These are phyloP conservation scores for Hylaea fasciaria DNA, from an alignment of 2,888 invertebrate genomes.

Conservation along the genomic window DNA sequence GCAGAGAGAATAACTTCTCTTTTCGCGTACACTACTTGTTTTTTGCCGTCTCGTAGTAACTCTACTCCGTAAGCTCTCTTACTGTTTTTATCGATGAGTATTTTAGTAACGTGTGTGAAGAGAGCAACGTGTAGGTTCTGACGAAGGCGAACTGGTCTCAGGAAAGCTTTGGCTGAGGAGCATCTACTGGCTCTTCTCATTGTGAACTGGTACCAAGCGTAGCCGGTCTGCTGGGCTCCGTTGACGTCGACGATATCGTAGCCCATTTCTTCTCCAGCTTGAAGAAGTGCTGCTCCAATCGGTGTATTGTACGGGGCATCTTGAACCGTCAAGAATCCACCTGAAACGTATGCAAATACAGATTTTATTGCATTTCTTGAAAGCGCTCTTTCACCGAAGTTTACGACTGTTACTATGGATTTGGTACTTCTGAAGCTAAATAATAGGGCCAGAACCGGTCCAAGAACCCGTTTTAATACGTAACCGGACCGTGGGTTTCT, in stretches of 20 bases:
- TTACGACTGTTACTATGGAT: too few species aligned
- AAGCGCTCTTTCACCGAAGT: too few species aligned
- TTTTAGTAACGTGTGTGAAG: slow-evolving; percentile 91
- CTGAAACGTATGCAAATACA: slow-evolving; percentile 70
- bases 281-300: slow-evolving; percentile 92
- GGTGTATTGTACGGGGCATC: slow-evolving; percentile 93
- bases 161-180: slow-evolving; percentile 93
- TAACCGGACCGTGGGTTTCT: too few species aligned
- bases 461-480: too few species aligned
- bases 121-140: slow-evolving; percentile 93
- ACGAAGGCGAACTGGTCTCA: slow-evolving; percentile 90
- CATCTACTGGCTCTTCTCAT: slow-evolving; percentile 93
- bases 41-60: slow-evolving; percentile 87
- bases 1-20: slow-evolving; percentile 94
- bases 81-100: slow-evolving; percentile 88
- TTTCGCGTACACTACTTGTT: slow-evolving; percentile 87
- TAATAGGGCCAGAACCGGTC: too few species aligned
- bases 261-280: slow-evolving; percentile 96
- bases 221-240: slow-evolving; percentile 94
- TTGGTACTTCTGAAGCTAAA: too few species aligned
- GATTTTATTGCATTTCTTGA: neutral
- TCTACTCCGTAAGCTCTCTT: slow-evolving; percentile 92
- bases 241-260: slow-evolving; percentile 94
- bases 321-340: slow-evolving; percentile 91
- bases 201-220: slow-evolving; percentile 94